Conservation (phyloP, 1,140 invertebrate genomes). For the Idris sp. region DNA sequence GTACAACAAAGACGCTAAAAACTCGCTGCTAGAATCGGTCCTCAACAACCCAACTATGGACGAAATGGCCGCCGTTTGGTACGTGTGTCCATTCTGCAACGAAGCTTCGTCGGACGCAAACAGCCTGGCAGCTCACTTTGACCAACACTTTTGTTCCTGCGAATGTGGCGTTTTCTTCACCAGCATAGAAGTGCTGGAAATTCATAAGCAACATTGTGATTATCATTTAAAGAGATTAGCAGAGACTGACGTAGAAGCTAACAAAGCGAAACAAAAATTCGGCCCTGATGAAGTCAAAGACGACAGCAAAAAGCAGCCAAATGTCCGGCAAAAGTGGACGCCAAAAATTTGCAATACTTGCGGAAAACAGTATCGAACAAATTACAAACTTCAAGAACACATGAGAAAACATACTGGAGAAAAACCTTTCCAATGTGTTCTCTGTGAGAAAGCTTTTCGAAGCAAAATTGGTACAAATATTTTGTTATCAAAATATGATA, state of each 20-base stretch:
- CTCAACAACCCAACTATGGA: conserved; percentile 73
- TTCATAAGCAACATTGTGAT: conserved; percentile 74
- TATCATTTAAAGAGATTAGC: conserved; percentile 57
- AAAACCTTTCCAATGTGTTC: conserved; percentile 87
- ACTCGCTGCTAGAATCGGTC: conserved; percentile 67
- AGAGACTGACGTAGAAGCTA: conserved; percentile 25
- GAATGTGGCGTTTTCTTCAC: conserved; percentile 76
- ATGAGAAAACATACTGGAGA: conserved; percentile 89
- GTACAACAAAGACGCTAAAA: conserved; percentile 70
- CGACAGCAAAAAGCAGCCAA: conserved; percentile 59
- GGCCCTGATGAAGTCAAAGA: conserved; percentile 50
- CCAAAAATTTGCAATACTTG: conserved; percentile 80
- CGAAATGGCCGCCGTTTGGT: conserved; percentile 73
- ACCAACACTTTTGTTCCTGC: conserved; percentile 78
- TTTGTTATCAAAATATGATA: too few species aligned
- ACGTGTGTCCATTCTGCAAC: conserved; percentile 79
- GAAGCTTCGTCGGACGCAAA: conserved; percentile 76
- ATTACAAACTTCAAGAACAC: conserved; percentile 87
- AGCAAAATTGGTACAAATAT: conserved; percentile 80
- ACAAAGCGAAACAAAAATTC: conserved; percentile 23
- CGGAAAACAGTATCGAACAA: conserved; percentile 81
- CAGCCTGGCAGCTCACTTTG: conserved; percentile 76
- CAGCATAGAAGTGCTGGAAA: conserved; percentile 73
- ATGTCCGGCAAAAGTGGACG: conserved; percentile 73
- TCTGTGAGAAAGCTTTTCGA: conserved; percentile 86